Evolutionary conservation across 1,140 invertebrate species (phyloP).

Genomic region (Drosophila takahashii): DNA sequence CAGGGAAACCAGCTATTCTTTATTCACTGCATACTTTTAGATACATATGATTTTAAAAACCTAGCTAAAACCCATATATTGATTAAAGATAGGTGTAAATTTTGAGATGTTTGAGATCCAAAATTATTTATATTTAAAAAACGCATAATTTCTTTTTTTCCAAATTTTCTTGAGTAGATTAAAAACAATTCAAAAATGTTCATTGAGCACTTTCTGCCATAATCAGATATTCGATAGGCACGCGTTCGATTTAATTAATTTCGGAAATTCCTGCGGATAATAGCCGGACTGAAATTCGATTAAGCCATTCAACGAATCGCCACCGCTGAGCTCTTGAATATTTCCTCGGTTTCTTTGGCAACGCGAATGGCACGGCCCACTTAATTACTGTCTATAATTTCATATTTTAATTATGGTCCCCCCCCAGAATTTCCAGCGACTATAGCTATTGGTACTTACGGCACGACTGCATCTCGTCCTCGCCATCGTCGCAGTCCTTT

Average conservation of each 20-base stretch:
- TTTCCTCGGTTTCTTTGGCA: slow-evolving; percentile 10
- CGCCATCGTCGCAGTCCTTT: slow-evolving; percentile 94
- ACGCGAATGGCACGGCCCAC: neutral
- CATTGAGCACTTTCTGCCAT: neutral
- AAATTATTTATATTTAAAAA: no score
- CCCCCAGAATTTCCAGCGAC: slow-evolving; percentile 4
- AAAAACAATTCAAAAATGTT: neutral
- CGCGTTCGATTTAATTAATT: slow-evolving; percentile 23
- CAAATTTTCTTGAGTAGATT: neutral
- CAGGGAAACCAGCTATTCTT: no score
- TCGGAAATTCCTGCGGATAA: neutral
- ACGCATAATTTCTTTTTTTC: neutral
- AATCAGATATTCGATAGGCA: slow-evolving; percentile 7
- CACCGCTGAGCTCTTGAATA: slow-evolving; percentile 19
- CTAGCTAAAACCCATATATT: no score
- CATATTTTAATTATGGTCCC: slow-evolving; percentile 27
- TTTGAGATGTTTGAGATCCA: no score
- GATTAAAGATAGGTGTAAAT: no score
- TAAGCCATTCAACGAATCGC: slow-evolving; percentile 5
- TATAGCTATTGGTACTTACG: no score
- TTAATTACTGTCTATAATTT: slow-evolving; percentile 32
- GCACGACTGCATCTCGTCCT: slow-evolving; percentile 95
- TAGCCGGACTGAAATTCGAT: slow-evolving; percentile 20
- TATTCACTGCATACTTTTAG: no score
- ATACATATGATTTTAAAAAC: no score